Percentiles rank a stretch among this genome's conserved stretches.
Conservation (phyloP, 2,797 vertebrate genomes). For the Pseudomugil tenellus region DNA sequence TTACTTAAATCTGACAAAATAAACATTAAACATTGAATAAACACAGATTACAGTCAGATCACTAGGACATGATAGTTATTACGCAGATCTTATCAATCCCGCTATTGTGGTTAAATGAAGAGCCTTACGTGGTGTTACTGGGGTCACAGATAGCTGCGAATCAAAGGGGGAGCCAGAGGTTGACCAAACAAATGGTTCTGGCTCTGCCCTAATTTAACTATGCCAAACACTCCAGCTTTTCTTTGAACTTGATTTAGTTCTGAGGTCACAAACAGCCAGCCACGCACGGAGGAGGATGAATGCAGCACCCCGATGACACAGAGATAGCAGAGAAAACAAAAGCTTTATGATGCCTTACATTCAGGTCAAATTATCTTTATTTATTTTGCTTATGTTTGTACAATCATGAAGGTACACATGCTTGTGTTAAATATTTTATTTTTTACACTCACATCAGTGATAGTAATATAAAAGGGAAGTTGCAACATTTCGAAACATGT, state of each 20-base stretch:
- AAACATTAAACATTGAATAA: no score
- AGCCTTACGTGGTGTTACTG: slow-evolving; percentile 60
- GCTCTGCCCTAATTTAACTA: slow-evolving; percentile 84
- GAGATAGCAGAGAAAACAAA: slow-evolving; percentile 77
- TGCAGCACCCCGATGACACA: slow-evolving; percentile 78
- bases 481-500: not conserved
- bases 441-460: not conserved
- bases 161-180: slow-evolving; percentile 80
- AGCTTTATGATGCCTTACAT: slow-evolving; percentile 74
- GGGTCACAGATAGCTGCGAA: slow-evolving; percentile 73
- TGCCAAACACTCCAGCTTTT: slow-evolving; percentile 80
- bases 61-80: no score
- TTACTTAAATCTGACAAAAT: no score
- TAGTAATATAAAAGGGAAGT: not conserved
- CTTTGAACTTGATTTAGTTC: slow-evolving; percentile 94
- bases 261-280: slow-evolving; percentile 81
- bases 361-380: slow-evolving; percentile 20
- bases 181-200: slow-evolving; percentile 79
- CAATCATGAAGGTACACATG: not conserved
- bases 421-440: no score
- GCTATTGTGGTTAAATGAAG: slow-evolving; percentile 35
- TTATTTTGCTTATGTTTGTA: not conserved
- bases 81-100: slow-evolving; percentile 43
- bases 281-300: slow-evolving; percentile 79
- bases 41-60: no score